Conservation (phyloP, 2,888 invertebrate species). For the Polyommatus icarus region DNA sequence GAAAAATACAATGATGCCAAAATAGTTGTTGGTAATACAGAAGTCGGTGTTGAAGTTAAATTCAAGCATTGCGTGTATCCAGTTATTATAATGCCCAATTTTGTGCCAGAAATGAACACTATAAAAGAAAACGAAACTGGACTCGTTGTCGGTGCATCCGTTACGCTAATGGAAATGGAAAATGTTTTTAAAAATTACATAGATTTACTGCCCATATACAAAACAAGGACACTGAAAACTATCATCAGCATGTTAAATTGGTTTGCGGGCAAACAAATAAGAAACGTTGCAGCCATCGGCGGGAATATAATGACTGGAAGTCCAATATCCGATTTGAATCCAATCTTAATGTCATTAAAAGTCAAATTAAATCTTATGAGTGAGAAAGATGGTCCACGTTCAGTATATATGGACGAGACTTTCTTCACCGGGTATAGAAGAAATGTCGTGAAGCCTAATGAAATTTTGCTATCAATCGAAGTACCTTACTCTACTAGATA, state of each 20-base stretch:
- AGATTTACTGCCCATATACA: slow-evolving; percentile 75
- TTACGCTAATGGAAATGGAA: slow-evolving; percentile 89
- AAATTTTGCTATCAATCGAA: slow-evolving; percentile 86
- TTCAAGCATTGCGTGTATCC: slow-evolving; percentile 89
- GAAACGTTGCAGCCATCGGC: slow-evolving; percentile 96
- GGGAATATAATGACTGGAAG: slow-evolving; percentile 98
- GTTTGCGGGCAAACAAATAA: slow-evolving; percentile 97
- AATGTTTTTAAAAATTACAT: slow-evolving; percentile 82
- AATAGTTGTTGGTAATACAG: slow-evolving; percentile 91
- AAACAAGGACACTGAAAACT: slow-evolving; percentile 84
- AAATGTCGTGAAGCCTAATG: slow-evolving; percentile 85
- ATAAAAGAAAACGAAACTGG: slow-evolving; percentile 80
- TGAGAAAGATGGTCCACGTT: slow-evolving; percentile 74
- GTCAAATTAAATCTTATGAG: slow-evolving; percentile 86
- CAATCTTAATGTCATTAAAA: slow-evolving; percentile 92
- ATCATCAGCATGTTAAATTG: slow-evolving; percentile 93
- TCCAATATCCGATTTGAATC: slow-evolving; percentile 97
- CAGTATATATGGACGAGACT: slow-evolving; percentile 85
- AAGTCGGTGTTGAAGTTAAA: slow-evolving; percentile 91
- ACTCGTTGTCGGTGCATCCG: slow-evolving; percentile 89
- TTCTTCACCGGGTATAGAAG: slow-evolving; percentile 91
- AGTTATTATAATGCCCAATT: slow-evolving; percentile 90
- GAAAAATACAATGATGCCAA: slow-evolving; percentile 83
- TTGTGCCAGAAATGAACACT: slow-evolving; percentile 87
- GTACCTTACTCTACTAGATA: slow-evolving; percentile 85